Conservation (phyloP, 2,113 vertebrate species). For the Cyanistes caeruleus region DNA sequence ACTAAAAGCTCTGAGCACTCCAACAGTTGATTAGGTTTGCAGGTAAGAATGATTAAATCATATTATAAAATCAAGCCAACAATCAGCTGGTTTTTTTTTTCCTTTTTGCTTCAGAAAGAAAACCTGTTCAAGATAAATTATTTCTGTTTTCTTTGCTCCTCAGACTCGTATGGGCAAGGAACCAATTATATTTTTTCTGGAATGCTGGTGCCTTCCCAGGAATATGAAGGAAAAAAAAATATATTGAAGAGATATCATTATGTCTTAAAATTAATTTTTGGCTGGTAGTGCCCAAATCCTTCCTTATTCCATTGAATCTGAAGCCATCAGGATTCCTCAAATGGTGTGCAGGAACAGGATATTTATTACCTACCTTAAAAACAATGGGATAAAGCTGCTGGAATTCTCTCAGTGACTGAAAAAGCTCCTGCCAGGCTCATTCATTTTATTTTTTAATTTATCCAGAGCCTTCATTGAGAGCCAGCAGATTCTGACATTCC, state of each 20-base stretch:
- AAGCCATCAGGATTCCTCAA: background rate
- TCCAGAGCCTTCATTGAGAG: background rate
- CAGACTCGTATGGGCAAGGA: background rate
- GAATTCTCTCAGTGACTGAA: background rate
- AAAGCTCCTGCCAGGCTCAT: background rate
- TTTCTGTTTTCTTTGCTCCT: background rate
- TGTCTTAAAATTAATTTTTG: background rate
- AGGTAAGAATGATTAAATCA: background rate
- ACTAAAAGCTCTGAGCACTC: background rate
- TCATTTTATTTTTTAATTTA: background rate
- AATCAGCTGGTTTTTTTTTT: background rate
- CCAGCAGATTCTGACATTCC: background rate
- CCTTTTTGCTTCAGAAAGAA: background rate
- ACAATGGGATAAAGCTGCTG: background rate
- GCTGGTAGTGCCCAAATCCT: background rate
- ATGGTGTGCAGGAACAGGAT: background rate
- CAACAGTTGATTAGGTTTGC: constrained; percentile 8
- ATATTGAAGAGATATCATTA: background rate
- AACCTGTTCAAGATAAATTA: background rate
- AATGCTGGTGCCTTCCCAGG: background rate
- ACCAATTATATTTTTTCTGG: background rate
- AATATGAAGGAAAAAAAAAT: background rate
- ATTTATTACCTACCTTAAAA: background rate
- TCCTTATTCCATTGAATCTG: background rate
- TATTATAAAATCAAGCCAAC: background rate